Evolutionary conservation across 2,888 invertebrate genomes (phyloP).

Genomic region (Nephrotoma flavescens): DNA sequence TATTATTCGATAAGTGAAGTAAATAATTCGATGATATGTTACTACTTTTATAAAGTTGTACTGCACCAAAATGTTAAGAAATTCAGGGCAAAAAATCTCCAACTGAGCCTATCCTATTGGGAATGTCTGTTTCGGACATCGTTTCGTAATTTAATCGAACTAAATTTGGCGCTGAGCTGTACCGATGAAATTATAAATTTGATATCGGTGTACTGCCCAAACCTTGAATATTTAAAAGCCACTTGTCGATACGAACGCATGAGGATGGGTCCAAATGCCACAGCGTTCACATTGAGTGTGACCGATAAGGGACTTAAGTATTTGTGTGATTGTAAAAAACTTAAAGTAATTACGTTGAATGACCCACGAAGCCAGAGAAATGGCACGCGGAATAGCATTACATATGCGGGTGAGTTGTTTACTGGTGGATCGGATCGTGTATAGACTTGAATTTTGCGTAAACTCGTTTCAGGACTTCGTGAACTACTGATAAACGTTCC

Average conservation of each 20-base stretch:
- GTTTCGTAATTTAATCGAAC: constrained; percentile 11
- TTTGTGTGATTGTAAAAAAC: constrained; percentile 11
- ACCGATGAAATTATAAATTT: constrained; percentile 13
- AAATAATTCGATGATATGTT: constrained; percentile 9
- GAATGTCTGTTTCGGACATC: constrained; percentile 9
- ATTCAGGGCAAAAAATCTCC: constrained; percentile 12
- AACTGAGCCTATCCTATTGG: constrained; percentile 11
- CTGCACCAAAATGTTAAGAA: constrained; percentile 7
- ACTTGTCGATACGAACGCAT: constrained; percentile 13
- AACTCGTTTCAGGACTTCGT: constrained; percentile 11
- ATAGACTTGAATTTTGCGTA: background rate
- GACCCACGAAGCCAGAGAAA: constrained; percentile 13
- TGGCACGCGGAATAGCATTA: constrained; percentile 11
- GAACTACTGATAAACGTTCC: constrained; percentile 9
- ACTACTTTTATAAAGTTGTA: constrained; percentile 11
- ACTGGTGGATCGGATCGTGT: background rate
- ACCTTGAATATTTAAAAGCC: constrained; percentile 13
- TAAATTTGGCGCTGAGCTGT: constrained; percentile 13
- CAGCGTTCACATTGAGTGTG: constrained; percentile 12
- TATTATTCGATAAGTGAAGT: constrained; percentile 7
- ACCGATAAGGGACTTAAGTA: constrained; percentile 12
- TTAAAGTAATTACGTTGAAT: constrained; percentile 12
- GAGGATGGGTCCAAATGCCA: constrained; percentile 11
- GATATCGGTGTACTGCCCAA: constrained; percentile 12
- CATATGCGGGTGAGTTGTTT: constrained; percentile 9